Evolutionary conservation across 2,888 invertebrate genomes (phyloP).

Genomic region (Pseudococcus longispinus): DNA sequence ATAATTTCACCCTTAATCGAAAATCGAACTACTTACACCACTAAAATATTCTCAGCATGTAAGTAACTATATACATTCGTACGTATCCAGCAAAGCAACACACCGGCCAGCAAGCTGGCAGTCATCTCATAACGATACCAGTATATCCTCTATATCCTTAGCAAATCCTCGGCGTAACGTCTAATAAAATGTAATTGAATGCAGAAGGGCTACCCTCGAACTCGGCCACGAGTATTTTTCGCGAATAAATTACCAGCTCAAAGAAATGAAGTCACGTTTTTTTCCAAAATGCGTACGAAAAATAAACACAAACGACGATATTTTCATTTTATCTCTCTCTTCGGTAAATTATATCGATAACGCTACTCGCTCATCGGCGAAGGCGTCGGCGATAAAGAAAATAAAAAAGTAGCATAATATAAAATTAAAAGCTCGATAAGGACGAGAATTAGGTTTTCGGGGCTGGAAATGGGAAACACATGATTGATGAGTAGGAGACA

Average conservation of each 20-base stretch:
- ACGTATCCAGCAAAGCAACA: background rate
- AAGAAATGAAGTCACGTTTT: background rate
- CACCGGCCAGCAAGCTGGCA: background rate
- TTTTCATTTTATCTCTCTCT: background rate
- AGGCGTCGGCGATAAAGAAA: background rate
- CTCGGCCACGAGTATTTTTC: background rate
- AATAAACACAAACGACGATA: background rate
- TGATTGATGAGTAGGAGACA: conserved; percentile 58
- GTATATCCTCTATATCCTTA: background rate
- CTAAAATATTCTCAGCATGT: background rate
- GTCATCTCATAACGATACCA: background rate
- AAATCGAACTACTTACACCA: background rate
- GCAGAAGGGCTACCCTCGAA: background rate
- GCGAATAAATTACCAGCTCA: conserved; percentile 8
- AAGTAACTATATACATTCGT: background rate
- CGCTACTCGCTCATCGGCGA: background rate
- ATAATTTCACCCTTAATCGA: background rate
- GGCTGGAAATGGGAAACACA: conserved; percentile 55
- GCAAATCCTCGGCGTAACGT: background rate
- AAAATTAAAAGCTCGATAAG: conserved; percentile 37
- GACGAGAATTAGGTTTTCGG: conserved; percentile 4
- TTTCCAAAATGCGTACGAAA: background rate
- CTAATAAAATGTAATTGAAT: conserved; percentile 29
- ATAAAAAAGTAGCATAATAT: conserved; percentile 3
- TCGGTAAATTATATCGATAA: background rate